Evolutionary conservation across 2,888 invertebrate species (phyloP), one percentile per base, ranked within the genome.

Genomic region (Dryomyza anilis): DNA sequence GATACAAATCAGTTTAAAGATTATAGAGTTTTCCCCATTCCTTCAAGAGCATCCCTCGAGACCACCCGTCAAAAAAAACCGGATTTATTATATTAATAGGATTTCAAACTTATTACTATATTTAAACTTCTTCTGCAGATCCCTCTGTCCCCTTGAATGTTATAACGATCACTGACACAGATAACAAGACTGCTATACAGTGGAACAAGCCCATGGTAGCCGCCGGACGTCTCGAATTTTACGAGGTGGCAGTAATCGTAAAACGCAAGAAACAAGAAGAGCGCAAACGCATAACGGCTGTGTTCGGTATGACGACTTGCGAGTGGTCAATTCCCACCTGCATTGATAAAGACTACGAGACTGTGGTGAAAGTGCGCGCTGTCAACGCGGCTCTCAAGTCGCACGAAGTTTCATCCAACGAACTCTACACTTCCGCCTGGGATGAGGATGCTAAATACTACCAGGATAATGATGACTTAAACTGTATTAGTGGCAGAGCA

Each of bases 161-260:
- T 36, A n/a, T 57, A n/a, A 53, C n/a, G 29, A 52, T 43, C 21
- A 68, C 16, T 59, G 69, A 53, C 64, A 67, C 64, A 2, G 70
- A 68, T 27, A 67, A 71, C 39, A 68, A 67, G 50, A 74, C 66
- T 45, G 69, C 71, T 0, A 70, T 76, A 3, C 63, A 75, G 36
- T 90, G 89, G 89, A 74, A 80, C 3, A 77, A 76, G 48, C 89
- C 89, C 5, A 69, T 72, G 19, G 75, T 76, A 48, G 82, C 85
- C 23, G 86, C 86, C 8, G 89, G 89, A 2, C 84, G 84, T 19
- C 76, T 89, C 1, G 86, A 87, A 68, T 82, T 79, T 52, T 90
- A 89, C 74, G 86, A 89, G 80, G 81, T 90, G 43, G 64, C 68
- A 3, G 71, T 80, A 61, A 78, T 62, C n/a, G 61, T 62, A 55